Conservation (phyloP, 1,140 invertebrate species). For the Heterodera carotae region DNA sequence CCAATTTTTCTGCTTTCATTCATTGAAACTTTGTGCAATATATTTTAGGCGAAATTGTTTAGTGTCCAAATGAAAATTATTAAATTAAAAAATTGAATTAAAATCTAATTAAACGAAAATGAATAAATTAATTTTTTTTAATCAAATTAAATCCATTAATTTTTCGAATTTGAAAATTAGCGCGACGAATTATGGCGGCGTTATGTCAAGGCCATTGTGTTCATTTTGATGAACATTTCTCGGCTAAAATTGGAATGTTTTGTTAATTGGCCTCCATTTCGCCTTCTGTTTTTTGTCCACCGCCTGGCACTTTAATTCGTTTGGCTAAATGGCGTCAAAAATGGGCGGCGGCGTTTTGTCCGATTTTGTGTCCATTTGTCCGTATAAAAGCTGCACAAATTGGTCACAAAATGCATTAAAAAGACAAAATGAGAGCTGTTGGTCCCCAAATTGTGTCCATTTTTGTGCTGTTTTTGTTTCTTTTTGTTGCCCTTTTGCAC, state of each 20-base stretch:
- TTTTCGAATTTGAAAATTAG: too few relatives aligned
- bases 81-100: too few relatives aligned
- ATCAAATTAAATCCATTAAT: too few relatives aligned
- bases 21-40: too few relatives aligned
- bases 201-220: too few relatives aligned
- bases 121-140: too few relatives aligned
- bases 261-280: background rate
- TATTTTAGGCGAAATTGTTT: too few relatives aligned
- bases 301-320: background rate
- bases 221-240: too few relatives aligned
- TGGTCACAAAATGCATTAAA: background rate
- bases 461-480: background rate
- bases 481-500: background rate
- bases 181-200: too few relatives aligned
- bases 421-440: background rate
- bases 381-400: background rate
- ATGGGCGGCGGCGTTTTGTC: background rate
- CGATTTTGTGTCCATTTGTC: background rate
- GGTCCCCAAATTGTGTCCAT: background rate
- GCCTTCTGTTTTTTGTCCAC: background rate
- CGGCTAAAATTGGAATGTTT: background rate
- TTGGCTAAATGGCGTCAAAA: background rate
- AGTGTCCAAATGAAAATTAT: too few relatives aligned
- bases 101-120: too few relatives aligned
- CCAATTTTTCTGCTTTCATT: too few relatives aligned